A percentile compares a stretch with the other conserved stretches of the same genome.
Evolutionary conservation across 2,113 vertebrate genomes (phyloP).

Genomic region (Alligator sinensis): DNA sequence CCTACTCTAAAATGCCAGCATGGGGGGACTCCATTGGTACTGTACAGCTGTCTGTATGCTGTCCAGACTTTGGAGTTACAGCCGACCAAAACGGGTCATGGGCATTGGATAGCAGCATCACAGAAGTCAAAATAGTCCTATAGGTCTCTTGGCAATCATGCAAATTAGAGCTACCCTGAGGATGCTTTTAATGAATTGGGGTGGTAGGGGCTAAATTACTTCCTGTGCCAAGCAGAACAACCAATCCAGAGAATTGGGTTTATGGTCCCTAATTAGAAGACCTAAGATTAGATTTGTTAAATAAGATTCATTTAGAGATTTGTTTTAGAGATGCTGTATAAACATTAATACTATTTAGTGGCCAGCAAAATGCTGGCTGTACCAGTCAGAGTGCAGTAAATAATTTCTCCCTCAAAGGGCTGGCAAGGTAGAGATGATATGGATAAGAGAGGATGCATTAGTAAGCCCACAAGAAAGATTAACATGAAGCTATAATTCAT

Average conservation of each 20-base stretch:
- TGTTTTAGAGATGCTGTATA: rapidly evolving
- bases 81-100: not conserved
- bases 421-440: not conserved
- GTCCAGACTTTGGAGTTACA: rapidly evolving
- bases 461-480: not conserved
- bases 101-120: not conserved
- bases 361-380: not conserved
- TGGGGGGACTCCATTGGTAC: not conserved
- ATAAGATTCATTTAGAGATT: not conserved
- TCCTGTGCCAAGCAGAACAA: not conserved
- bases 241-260: not conserved
- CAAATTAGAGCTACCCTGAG: not conserved
- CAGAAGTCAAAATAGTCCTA: not conserved
- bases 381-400: not conserved
- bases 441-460: not conserved
- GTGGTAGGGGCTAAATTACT: not conserved
- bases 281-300: not conserved
- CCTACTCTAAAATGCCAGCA: not conserved
- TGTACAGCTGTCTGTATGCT: not conserved
- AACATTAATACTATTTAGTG: not conserved
- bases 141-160: not conserved
- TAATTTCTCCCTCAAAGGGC: not conserved
- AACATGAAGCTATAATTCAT: not conserved
- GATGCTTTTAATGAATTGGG: not conserved
- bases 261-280: not conserved